Percentiles rank a stretch among this genome's conserved stretches.
Evolutionary conservation across 2,113 vertebrate genomes (phyloP).

Genomic region (Pluvialis apricaria): DNA sequence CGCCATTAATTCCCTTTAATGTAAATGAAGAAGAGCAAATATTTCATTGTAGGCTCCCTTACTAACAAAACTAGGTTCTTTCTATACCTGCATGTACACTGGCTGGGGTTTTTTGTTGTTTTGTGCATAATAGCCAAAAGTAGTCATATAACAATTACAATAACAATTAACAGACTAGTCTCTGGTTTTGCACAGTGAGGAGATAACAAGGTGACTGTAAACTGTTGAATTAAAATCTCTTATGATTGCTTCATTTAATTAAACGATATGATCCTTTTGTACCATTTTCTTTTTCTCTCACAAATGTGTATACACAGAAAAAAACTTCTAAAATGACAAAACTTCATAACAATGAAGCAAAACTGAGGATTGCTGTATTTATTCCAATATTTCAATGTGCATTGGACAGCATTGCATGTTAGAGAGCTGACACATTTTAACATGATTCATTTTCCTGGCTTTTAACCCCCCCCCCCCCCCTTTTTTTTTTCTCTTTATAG

Average conservation of each 20-base stretch:
- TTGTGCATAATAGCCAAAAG: not conserved
- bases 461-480: not conserved
- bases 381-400: not conserved
- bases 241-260: not conserved
- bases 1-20: not conserved
- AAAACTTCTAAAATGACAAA: not conserved
- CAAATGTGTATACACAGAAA: not conserved
- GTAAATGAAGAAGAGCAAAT: not conserved
- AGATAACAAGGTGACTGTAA: not conserved
- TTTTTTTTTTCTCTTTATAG: not conserved
- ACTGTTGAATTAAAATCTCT: not conserved
- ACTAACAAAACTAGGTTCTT: conserved; percentile 6
- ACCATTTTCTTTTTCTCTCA: not conserved
- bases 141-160: not conserved
- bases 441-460: not conserved
- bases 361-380: not conserved
- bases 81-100: not conserved
- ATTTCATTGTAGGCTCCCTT: not conserved
- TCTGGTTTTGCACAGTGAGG: not conserved
- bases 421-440: not conserved
- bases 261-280: not conserved
- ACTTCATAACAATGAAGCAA: not conserved
- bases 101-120: not conserved
- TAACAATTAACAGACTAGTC: not conserved
- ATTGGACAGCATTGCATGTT: not conserved